Percentiles rank a stretch among this genome's conserved stretches.
Conservation (phyloP, 2,888 invertebrate genomes). For the Thymelicus acteon region DNA sequence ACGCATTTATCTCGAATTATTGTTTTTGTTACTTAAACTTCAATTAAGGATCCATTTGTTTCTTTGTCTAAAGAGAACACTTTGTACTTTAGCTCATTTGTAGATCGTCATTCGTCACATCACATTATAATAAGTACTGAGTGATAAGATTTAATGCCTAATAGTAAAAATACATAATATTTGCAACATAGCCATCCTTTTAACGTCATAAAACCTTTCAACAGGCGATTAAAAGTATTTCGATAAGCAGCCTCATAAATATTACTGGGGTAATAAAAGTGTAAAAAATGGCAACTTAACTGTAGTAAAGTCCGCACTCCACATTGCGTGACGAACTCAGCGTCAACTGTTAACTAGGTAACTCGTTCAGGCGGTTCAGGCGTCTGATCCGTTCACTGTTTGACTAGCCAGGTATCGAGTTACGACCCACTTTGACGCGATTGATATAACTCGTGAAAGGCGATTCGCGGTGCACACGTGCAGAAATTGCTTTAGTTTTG, state of each 20-base stretch:
- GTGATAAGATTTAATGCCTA: too few species aligned
- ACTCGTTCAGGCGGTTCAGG: conserved; percentile 14
- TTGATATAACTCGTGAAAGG: conserved; percentile 38
- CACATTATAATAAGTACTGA: too few species aligned
- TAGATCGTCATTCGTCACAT: too few species aligned
- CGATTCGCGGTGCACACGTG: conserved; percentile 26
- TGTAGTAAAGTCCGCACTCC: not conserved
- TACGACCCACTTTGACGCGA: conserved; percentile 41
- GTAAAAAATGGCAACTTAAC: conserved; percentile 3
- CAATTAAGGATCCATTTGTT: too few species aligned
- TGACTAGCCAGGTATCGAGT: conserved; percentile 35
- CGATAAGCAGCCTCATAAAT: conserved; percentile 28
- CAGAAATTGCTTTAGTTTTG: conserved; percentile 29
- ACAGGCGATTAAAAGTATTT: conserved; percentile 38
- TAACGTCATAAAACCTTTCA: too few species aligned
- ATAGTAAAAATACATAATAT: too few species aligned
- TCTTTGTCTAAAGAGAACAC: too few species aligned
- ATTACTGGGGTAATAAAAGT: conserved; percentile 2
- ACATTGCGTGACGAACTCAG: conserved; percentile 28
- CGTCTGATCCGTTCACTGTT: conserved; percentile 37
- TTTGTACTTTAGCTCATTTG: too few species aligned
- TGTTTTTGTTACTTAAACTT: too few species aligned
- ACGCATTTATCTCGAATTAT: too few species aligned
- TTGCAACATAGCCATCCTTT: too few species aligned
- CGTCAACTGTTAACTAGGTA: conserved; percentile 23